Evolutionary conservation across 2,113 vertebrate genomes (phyloP).

Genomic region (Baryphthengus martii): DNA sequence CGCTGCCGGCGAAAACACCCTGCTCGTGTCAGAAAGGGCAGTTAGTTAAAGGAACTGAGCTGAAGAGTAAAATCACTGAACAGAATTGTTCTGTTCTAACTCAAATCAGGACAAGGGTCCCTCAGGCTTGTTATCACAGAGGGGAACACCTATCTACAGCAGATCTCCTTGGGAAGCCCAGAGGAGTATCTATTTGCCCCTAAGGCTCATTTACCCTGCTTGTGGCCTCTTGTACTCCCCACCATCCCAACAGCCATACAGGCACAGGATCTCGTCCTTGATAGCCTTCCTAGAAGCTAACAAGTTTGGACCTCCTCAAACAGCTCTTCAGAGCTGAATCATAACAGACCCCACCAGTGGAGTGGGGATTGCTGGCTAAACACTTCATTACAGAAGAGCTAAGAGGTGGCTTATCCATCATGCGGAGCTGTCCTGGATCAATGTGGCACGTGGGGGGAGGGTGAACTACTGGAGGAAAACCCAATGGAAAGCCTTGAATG

Average conservation of each 20-base stretch:
- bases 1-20: too few species aligned
- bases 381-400: not conserved
- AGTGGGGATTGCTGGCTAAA: not conserved
- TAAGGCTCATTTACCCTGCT: not conserved
- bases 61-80: too few species aligned
- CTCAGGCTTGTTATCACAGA: not conserved
- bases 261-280: not conserved
- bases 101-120: too few species aligned
- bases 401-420: not conserved
- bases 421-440: not conserved
- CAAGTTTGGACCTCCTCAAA: not conserved
- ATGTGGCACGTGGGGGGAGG: not conserved
- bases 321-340: not conserved
- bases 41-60: too few species aligned
- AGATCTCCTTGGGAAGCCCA: not conserved
- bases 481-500: not conserved
- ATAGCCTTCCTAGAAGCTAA: not conserved
- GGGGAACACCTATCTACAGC: not conserved
- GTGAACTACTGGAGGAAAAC: not conserved
- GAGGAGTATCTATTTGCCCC: too few species aligned
- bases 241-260: not conserved
- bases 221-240: rapidly evolving
- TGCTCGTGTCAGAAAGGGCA: too few species aligned
- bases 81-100: too few species aligned
- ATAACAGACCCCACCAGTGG: not conserved